Evolutionary conservation across 2,797 vertebrate genomes (phyloP).

Genomic region (Phrynocephalus guinanensis): DNA sequence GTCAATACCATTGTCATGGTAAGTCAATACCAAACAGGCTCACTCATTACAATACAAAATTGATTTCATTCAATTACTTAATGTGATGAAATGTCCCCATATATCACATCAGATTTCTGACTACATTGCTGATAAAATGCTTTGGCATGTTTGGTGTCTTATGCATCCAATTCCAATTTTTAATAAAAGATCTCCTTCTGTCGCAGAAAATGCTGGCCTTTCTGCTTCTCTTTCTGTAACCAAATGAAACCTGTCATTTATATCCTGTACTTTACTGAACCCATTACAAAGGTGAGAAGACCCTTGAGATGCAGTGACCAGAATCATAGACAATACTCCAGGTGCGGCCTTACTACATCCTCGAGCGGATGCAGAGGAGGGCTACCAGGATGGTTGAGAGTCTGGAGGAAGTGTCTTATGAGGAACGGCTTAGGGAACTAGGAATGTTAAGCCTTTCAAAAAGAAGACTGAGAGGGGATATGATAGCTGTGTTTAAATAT

Average conservation of each 20-base stretch:
- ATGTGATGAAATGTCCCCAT: slow-evolving; percentile 10
- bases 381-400: too few relatives aligned
- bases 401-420: too few relatives aligned
- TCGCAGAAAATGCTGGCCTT: slow-evolving; percentile 2
- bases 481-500: too few relatives aligned
- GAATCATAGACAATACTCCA: too few relatives aligned
- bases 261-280: slow-evolving; percentile 1
- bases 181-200: slow-evolving; percentile 1
- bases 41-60: background rate
- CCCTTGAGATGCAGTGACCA: too few relatives aligned
- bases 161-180: slow-evolving; percentile 6
- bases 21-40: background rate
- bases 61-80: slow-evolving; percentile 1
- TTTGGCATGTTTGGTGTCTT: slow-evolving; percentile 2
- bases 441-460: too few relatives aligned
- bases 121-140: slow-evolving; percentile 22
- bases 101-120: slow-evolving; percentile 6
- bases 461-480: too few relatives aligned
- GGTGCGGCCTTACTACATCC: too few relatives aligned
- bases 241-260: slow-evolving; percentile 22
- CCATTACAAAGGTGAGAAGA: slow-evolving; percentile 30
- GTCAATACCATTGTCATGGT: background rate
- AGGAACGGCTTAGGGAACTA: too few relatives aligned
- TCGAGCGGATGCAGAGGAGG: too few relatives aligned
- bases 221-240: slow-evolving; percentile 8